A percentile compares a stretch with the other conserved stretches of the same genome.
These are phyloP conservation scores for Cremastinae sp. DNA, from an alignment of 2,888 invertebrate genomes.

Conservation along the genomic window DNA sequence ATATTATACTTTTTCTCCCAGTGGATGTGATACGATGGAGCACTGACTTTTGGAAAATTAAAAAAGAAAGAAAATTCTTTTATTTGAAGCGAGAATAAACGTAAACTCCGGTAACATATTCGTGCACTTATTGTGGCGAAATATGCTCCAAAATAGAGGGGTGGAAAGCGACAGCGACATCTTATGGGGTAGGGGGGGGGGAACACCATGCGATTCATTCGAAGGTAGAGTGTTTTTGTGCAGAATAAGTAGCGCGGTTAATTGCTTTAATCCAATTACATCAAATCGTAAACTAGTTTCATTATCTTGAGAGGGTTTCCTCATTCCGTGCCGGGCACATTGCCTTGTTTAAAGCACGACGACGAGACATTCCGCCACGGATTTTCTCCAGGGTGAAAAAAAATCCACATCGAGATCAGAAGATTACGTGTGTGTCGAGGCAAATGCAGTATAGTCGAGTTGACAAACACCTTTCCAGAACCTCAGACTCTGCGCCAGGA, in stretches of 20 bases:
- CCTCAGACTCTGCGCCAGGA: too few species aligned
- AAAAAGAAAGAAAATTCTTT: too few species aligned
- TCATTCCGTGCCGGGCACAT: slow-evolving; percentile 9
- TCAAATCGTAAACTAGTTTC: slow-evolving; percentile 67
- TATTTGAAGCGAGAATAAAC: too few species aligned
- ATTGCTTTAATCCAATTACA: slow-evolving; percentile 72
- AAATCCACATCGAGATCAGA: slow-evolving; percentile 1
- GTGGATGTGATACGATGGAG: too few species aligned
- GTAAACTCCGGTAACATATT: background rate
- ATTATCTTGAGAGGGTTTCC: slow-evolving; percentile 73
- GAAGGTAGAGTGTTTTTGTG: slow-evolving; percentile 34
- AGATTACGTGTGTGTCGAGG: too few species aligned
- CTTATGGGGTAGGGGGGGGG: too few species aligned
- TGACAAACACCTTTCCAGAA: too few species aligned
- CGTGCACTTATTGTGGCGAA: background rate
- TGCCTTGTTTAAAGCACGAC: slow-evolving; percentile 14
- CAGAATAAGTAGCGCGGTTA: slow-evolving; percentile 61
- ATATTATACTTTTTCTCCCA: too few species aligned
- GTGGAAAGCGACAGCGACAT: slow-evolving; percentile 14
- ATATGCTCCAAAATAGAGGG: background rate
- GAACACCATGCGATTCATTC: slow-evolving; percentile 30
- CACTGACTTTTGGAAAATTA: too few species aligned
- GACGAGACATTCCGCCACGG: slow-evolving; percentile 5
- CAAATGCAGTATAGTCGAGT: too few species aligned
- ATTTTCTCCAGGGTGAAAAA: slow-evolving; percentile 1